Evolutionary conservation across 2,888 invertebrate genomes (phyloP), one percentile per base, ranked within the genome.

Genomic region (Teleogryllus oceanicus): DNA sequence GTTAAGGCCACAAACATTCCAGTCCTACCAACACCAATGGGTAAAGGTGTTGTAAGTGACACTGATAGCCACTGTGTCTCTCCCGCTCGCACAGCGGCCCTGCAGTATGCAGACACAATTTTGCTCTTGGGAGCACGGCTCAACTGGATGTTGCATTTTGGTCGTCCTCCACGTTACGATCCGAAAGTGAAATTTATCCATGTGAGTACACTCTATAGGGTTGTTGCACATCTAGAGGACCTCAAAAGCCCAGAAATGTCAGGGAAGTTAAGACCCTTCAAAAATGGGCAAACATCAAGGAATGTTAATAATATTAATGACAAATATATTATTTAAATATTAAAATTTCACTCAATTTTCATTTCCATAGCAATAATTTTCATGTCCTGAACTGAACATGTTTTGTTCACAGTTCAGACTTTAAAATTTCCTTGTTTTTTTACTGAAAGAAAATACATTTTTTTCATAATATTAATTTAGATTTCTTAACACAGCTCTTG

Each of bases 91-190:
- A 97, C 97, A 0, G 87, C 91, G 81, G 98, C 97, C 0, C 88
- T 99, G 78, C 92, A 93, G 84, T 91, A 95, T 83, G 95, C 97
- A 0, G 98, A 99, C 87, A 94, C 96, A 0, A 90, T 99, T 3
- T 85, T 99, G 4, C 88, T 98, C 78, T 87, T 97, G 74, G 98
- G 98, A 0, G 98, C 98, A 0, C 89, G 98, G 74, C 89, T 98
- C 21, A 99, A 99, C 88, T 99, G 99, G 99, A 98, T 99, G 88
- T 90, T 99, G 82, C 98, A 99, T 88, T 99, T 98, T 89, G 98
- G 98, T 2, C 92, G 93, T 80, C 88, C 94, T 21, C 98, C 98
- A 1, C 89, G 98, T 75, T 98, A 93, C 87, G 90, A 92, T 21
- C 89, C 91, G 0, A 89, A 94, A 85, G 96, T 96, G 8, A 96